phyloP scores from a whole-genome alignment of 2,113 vertebrate genomes.

The Dryoscopus gambensis region DNA sequence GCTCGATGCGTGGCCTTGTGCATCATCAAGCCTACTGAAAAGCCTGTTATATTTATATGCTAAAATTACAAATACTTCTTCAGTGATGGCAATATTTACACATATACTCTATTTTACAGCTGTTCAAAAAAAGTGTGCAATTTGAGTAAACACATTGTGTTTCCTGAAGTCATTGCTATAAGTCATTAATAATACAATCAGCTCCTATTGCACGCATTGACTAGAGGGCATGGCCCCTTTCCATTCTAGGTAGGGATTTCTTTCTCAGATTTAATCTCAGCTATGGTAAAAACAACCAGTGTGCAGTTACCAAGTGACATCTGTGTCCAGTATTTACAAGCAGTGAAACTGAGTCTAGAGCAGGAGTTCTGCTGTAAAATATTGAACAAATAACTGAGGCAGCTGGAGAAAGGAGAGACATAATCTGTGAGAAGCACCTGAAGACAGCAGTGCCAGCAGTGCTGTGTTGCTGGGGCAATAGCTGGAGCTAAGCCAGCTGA shows the following conservation, averaged over 20 bases:
- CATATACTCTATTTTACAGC: constrained; percentile 71
- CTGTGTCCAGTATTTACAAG: constrained; percentile 8
- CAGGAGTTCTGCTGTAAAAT: background rate
- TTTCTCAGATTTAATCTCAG: background rate
- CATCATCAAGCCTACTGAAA: background rate
- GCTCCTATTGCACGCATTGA: constrained; percentile 77
- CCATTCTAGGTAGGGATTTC: constrained; percentile 14
- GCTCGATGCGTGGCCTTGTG: background rate
- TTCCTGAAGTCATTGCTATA: constrained; percentile 70
- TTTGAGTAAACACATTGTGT: constrained; percentile 63
- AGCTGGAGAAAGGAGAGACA: background rate
- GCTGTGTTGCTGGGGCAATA: background rate
- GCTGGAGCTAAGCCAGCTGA: background rate
- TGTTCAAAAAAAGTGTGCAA: constrained; percentile 70
- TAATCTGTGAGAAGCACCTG: background rate
- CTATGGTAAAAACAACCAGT: background rate
- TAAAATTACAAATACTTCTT: constrained; percentile 64
- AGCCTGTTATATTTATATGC: constrained; percentile 35
- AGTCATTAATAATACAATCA: constrained; percentile 67
- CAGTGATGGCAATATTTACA: constrained; percentile 69
- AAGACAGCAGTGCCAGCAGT: background rate
- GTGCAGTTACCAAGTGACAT: background rate
- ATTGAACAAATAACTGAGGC: background rate
- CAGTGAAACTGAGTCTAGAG: background rate
- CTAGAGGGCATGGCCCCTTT: constrained; percentile 45